These are phyloP conservation scores for Lutjanus erythropterus DNA, from an alignment of 2,113 vertebrate genomes.

Conservation along the genomic window DNA sequence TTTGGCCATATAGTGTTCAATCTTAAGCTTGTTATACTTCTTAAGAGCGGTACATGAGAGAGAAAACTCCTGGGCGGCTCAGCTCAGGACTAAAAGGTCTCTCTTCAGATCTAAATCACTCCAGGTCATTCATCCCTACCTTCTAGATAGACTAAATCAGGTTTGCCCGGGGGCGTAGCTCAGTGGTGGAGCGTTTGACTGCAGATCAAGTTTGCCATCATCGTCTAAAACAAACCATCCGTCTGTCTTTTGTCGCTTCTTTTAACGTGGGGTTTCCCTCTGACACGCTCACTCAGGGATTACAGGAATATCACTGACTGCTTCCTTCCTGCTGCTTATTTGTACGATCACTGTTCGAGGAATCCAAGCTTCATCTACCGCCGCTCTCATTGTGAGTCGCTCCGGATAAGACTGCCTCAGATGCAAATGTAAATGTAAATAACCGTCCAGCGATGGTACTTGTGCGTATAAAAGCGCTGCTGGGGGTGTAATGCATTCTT, in stretches of 20 bases:
- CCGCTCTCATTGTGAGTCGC: constrained; percentile 13
- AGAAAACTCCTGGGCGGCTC: not conserved
- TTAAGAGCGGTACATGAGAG: not conserved
- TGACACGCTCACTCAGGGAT: constrained; percentile 22
- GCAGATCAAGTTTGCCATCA: not conserved
- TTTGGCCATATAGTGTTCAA: not conserved
- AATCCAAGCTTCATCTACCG: constrained; percentile 18
- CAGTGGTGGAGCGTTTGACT: too few species aligned
- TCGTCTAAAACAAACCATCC: constrained; percentile 19
- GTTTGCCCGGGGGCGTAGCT: too few species aligned
- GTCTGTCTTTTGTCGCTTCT: not conserved
- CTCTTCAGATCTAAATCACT: not conserved
- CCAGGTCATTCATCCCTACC: not conserved
- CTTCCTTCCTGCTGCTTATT: constrained; percentile 45
- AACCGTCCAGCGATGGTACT: constrained; percentile 43
- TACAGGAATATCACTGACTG: constrained; percentile 35
- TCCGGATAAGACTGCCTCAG: constrained; percentile 21
- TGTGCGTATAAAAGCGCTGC: constrained; percentile 43
- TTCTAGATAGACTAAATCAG: not conserved
- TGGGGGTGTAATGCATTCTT: constrained; percentile 53
- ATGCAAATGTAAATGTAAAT: constrained; percentile 67
- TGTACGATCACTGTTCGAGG: constrained; percentile 17
- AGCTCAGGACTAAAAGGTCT: not conserved
- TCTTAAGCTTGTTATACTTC: not conserved
- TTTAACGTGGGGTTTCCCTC: constrained; percentile 16